Conservation (phyloP, 2,113 vertebrate species). For the Galbula dea region DNA sequence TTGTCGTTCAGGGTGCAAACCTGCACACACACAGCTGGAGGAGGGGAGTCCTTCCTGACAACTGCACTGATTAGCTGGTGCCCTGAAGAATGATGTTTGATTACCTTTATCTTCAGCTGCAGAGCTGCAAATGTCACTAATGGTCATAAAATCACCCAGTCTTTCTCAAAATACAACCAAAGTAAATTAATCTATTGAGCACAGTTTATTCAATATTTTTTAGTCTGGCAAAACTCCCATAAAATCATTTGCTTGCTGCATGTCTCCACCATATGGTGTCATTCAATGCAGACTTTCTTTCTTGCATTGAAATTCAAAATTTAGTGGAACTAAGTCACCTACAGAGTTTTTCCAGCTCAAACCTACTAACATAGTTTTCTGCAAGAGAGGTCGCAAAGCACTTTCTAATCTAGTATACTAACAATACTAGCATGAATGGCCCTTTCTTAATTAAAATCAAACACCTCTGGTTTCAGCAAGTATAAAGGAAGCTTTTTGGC, state of each 20-base stretch:
- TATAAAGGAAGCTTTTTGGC: background rate
- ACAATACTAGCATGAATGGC: background rate
- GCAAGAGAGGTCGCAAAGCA: background rate
- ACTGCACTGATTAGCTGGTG: conserved; percentile 57
- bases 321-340: conserved; percentile 18
- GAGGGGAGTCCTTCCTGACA: conserved; percentile 33
- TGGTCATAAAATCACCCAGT: conserved; percentile 57
- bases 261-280: conserved; percentile 63
- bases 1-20: background rate
- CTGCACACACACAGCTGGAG: background rate
- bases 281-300: conserved; percentile 50
- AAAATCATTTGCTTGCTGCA: conserved; percentile 55
- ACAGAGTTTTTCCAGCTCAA: conserved; percentile 25
- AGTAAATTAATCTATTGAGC: conserved; percentile 63
- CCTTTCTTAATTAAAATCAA: conserved; percentile 16
- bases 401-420: background rate
- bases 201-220: conserved; percentile 60
- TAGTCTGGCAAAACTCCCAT: conserved; percentile 58
- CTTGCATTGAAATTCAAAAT: conserved; percentile 22
- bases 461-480: background rate
- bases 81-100: conserved; percentile 57
- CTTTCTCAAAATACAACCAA: conserved; percentile 52
- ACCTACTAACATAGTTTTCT: conserved; percentile 18
- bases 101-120: conserved; percentile 62
- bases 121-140: conserved; percentile 56